Base-by-base conservation (phyloP, 1,140 invertebrate species). In the Ephestia elutella region DNA sequence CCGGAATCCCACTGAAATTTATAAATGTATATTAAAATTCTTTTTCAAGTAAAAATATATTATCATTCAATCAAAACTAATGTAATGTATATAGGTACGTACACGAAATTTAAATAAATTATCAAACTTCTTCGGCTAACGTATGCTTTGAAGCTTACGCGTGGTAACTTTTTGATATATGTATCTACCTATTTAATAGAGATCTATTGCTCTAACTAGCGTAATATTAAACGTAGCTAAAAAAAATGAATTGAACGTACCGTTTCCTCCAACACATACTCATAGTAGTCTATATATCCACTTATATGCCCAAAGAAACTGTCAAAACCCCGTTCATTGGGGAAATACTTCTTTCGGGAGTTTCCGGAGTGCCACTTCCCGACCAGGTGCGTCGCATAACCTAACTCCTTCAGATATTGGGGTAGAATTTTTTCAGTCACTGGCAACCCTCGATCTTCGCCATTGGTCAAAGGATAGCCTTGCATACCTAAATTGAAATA, bases 351-450 rank as follows among this genome's bases (percentile, higher is more conserved):
- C n/a, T 88, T 90, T 19, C 90, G 89, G 59, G 91, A 92, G 63
- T 90, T 93, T 0, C 96, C 96, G 56, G 96, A 88, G 73, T 97
- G 96, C 96, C 96, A 97, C 87, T 98, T 98, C n/a, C 97, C 97
- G 19, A 98, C 91, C 32, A 95, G 90, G 80, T 96, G 93, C 0
- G 95, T 97, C 4, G 86, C 85, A 82, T 98, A 98, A 0, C 96
- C 96, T 0, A 92, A 77, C 18, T 92, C 89, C 73, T 92, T 92
- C 21, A 98, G 89, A 69, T 94, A 92, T 84, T 97, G 87, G 0
- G 96, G 94, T 56, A 97, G 79, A 5, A 95, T 74, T 66, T 92
- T 94, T 69, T 94, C 91, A 30, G 91, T 90, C 3, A 76, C 48
- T 21, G 82, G 80, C 18, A 87, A 21, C 5, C 69, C 80, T 66